These are phyloP conservation scores for Icerya purchasi DNA, from an alignment of 2,888 invertebrate species.

Conservation along the genomic window DNA sequence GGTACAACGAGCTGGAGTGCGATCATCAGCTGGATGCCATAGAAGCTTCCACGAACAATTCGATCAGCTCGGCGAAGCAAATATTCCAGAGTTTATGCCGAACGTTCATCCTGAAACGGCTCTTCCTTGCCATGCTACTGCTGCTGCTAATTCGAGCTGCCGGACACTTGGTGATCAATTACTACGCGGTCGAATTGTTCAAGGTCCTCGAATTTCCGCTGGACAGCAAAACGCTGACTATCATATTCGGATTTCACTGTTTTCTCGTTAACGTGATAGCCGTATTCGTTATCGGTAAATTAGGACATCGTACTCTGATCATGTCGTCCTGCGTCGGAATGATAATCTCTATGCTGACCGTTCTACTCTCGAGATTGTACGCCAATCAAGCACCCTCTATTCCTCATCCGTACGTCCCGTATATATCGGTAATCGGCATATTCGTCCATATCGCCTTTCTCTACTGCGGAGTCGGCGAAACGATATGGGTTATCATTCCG, in stretches of 20 bases:
- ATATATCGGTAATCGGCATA: neutral
- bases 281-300: neutral
- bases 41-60: neutral
- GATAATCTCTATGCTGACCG: neutral
- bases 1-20: constrained; percentile 6
- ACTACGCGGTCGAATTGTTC: neutral
- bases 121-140: neutral
- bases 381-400: too few relatives aligned
- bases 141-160: neutral
- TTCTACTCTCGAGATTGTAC: neutral
- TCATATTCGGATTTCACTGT: neutral
- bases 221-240: neutral
- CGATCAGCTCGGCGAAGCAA: neutral
- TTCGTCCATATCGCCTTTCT: neutral
- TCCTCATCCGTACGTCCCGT: neutral
- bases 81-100: neutral
- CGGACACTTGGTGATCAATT: neutral
- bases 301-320: neutral
- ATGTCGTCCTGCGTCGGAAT: neutral
- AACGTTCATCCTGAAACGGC: neutral
- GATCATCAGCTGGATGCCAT: neutral
- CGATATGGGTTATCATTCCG: neutral
- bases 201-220: neutral
- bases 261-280: neutral
- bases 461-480: neutral